Conservation (phyloP, 2,888 invertebrate genomes). For the Phortica magna region DNA sequence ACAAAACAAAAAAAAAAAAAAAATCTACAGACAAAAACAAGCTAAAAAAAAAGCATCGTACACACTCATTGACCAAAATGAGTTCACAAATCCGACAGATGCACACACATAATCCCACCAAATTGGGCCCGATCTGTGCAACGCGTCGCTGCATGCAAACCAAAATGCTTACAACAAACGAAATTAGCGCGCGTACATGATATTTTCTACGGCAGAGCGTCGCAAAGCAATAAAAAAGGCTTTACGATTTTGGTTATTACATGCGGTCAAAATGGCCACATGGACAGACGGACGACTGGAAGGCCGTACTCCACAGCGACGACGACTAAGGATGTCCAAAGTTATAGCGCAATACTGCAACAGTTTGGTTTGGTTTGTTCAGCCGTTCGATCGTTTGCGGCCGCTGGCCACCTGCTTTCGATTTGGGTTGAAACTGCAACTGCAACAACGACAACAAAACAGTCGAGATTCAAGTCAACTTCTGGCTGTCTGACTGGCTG, state of each 20-base stretch:
- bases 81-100: constrained; percentile 58
- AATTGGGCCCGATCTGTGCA: constrained; percentile 8
- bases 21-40: not conserved
- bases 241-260: constrained; percentile 31
- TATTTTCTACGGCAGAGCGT: not conserved
- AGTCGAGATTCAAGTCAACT: not conserved
- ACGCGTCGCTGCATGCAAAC: not conserved
- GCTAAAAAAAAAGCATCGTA: not conserved
- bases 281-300: not conserved
- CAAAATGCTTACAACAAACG: constrained; percentile 31
- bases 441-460: not conserved
- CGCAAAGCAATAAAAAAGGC: constrained; percentile 15
- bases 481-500: not conserved
- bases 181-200: constrained; percentile 33
- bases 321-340: not conserved
- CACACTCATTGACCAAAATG: constrained; percentile 47
- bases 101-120: constrained; percentile 37
- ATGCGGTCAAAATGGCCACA: constrained; percentile 23
- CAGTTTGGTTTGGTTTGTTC: not conserved
- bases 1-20: not conserved
- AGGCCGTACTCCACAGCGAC: not conserved
- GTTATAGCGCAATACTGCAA: not conserved
- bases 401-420: constrained; percentile 20
- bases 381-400: not conserved
- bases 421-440: not conserved